Evolutionary conservation across 2,797 vertebrate genomes (phyloP).

Genomic region (Helostoma temminkii): DNA sequence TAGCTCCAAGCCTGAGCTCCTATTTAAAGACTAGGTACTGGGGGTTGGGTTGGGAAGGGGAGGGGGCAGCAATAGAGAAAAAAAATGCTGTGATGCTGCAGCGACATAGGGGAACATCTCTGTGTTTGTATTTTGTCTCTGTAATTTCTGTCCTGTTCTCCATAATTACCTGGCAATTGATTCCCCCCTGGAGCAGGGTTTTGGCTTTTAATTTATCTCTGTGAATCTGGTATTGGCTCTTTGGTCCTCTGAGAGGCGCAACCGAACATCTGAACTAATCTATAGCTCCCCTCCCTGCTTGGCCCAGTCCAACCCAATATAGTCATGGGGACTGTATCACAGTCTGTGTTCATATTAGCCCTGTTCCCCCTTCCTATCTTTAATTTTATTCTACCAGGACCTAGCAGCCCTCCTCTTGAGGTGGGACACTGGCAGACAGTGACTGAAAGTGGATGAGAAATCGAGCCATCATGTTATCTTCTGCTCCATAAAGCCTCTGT

Average conservation of each 20-base stretch:
- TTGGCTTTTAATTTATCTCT: constrained; percentile 66
- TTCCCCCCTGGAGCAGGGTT: constrained; percentile 55
- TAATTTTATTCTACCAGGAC: constrained; percentile 46
- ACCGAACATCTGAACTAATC: constrained; percentile 52
- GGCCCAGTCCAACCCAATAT: constrained; percentile 45
- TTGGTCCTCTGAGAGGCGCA: constrained; percentile 33
- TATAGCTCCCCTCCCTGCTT: constrained; percentile 19
- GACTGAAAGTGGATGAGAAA: constrained; percentile 77
- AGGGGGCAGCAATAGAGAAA: constrained; percentile 12
- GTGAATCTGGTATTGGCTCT: constrained; percentile 58
- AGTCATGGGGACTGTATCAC: constrained; percentile 29
- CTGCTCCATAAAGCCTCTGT: constrained; percentile 81
- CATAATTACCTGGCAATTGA: constrained; percentile 74
- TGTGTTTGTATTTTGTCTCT: constrained; percentile 68
- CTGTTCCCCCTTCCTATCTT: constrained; percentile 42
- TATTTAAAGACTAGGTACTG: constrained; percentile 71
- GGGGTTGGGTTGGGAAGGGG: constrained; percentile 40
- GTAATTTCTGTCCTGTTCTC: constrained; percentile 65
- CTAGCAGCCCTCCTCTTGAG: constrained; percentile 57
- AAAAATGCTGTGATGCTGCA: constrained; percentile 38
- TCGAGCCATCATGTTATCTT: constrained; percentile 75
- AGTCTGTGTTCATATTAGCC: constrained; percentile 49
- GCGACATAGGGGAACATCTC: constrained; percentile 38
- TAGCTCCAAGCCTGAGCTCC: constrained; percentile 65
- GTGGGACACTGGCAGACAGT: constrained; percentile 55